Base-by-base conservation (phyloP, 2,888 invertebrate species). In the Orchesellides sinensis region DNA sequence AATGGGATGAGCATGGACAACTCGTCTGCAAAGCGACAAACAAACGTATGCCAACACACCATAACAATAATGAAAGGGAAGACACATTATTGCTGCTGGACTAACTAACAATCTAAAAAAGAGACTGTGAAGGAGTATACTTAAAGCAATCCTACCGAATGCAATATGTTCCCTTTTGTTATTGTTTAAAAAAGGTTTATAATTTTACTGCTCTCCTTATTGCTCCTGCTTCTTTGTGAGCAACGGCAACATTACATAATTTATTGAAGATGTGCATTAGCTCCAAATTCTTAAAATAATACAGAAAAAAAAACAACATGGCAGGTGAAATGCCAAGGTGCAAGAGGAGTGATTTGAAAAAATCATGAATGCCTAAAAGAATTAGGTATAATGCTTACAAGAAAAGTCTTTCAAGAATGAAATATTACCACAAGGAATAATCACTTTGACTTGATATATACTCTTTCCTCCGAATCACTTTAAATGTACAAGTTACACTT, bases 321-420 rank as follows among this genome's bases (percentile, higher is more conserved):
- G 63, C 68, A 78, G 78, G 78, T 78, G 68, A 78, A 78, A 61
- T 56, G 47, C 49, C 32, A 27, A 78, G 78, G 70, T 79, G 78
- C 63, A 70, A 70, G 78, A 70, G 70, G 69, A 79, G 78, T 70
- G 63, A 79, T 79, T 79, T 52, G 49, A 61, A 69, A 78, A 52
- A 49, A 69, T 52, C 61, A 69, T 56, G 49, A 52, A 61, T 69
- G 78, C 69, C 61, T 61, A 40, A 40, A 19, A 78, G 61, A 69
- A 78, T 69, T 61, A 61, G 69, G 49, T 78, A 49, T 21, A 21
- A 52, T 14, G 69, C 19, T 61, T 68, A 74, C 74, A 73, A 54
- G 81, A 56, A 80, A 80, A 80, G 56, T 54, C 72, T 72, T 72
- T 80, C 72, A 74, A 65, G 73, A 74, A 79, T 81, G 81, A 81